Base-by-base conservation (phyloP, 2,888 invertebrate species). In the Cremastinae sp. region DNA sequence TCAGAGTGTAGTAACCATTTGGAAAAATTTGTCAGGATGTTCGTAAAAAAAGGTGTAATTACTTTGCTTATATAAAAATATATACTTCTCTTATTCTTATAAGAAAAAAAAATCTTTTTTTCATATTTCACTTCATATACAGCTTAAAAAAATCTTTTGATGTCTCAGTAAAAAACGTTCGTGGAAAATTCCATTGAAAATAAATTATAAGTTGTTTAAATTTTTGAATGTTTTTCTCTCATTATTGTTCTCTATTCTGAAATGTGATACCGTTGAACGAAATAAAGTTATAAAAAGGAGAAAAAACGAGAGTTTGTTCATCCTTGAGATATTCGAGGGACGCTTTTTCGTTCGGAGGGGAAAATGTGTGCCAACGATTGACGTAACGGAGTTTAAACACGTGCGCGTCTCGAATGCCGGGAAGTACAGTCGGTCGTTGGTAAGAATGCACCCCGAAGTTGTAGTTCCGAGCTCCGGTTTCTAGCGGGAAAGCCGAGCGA, bases 291-390 rank as follows among this genome's bases (percentile, higher is more conserved):
- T 65, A 49, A 64, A 12, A 53, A n/a, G 22, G 72, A 45, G 69
- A 34, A 62, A n/a, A 36, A 36, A 59, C 51, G 56, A 61, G 56
- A 61, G 62, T 62, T 68, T 79, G 78, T 78, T 81, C 78, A 81
- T 79, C 74, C 54, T 64, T 51, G 53, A 59, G 53, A 14, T 28
- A 54, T 20, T 18, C 5, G 18, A 28, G 51, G 47, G 61, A 14
- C 38, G 59, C 64, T 28, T 14, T 49, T 12, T 45, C n/a, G 22
- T 41, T 34, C 28, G 49, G 66, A 51, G 61, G 49, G 80, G 80
- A 83, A 84, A 36, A 49, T 80, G 82, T 83, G 84, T 82, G 84
- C 81, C 80, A 81, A 83, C 84, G 86, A 85, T 85, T 85, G 84
- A 84, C 84, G 82, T 83, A 85, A 84, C 79, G 78, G 80, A 70